Evolutionary conservation across 1,140 invertebrate genomes (phyloP).

Genomic region (Ganaspis sp.): DNA sequence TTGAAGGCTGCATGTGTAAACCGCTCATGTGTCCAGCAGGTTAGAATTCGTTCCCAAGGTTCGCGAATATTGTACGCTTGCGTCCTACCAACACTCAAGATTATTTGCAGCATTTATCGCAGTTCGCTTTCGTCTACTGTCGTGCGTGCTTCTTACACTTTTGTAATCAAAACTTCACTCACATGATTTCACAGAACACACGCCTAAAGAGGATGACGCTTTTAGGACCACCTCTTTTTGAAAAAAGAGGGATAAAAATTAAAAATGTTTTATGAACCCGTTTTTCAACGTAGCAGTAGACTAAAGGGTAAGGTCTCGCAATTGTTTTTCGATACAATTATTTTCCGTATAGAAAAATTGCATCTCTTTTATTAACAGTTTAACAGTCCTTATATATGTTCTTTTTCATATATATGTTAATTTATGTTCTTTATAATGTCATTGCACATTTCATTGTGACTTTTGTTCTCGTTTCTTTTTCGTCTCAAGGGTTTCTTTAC

Average conservation of each 20-base stretch:
- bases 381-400: too few relatives aligned
- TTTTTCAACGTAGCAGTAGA: slow-evolving; percentile 22
- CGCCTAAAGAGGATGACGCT: background rate
- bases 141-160: background rate
- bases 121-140: background rate
- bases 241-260: background rate
- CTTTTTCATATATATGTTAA: too few relatives aligned
- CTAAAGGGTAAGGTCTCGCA: background rate
- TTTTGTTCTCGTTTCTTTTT: too few relatives aligned
- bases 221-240: background rate
- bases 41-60: background rate
- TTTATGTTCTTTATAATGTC: too few relatives aligned
- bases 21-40: background rate
- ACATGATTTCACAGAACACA: background rate
- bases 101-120: background rate
- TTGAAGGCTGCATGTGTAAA: background rate
- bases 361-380: too few relatives aligned
- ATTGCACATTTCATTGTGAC: too few relatives aligned
- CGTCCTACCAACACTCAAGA: slow-evolving; percentile 3
- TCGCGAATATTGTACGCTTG: slow-evolving; percentile 5
- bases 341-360: too few relatives aligned
- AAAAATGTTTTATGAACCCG: background rate
- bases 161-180: background rate
- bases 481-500: too few relatives aligned
- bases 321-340: too few relatives aligned